Base-by-base conservation (phyloP, 2,888 invertebrate species). In the Orthosia gothica region DNA sequence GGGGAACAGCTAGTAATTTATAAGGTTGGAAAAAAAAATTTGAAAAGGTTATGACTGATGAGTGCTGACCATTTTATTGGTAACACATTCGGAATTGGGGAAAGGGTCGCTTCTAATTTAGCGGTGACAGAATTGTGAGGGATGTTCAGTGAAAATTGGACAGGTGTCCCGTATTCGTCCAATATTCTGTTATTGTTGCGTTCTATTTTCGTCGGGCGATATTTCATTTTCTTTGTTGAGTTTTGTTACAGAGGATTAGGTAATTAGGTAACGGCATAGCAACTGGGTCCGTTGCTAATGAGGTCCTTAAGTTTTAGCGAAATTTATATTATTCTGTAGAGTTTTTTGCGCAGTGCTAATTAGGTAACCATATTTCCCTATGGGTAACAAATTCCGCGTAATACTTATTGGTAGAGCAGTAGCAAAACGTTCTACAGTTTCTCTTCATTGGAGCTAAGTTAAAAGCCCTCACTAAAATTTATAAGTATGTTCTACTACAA, bases 101-200 rank as follows among this genome's bases (percentile, higher is more conserved):
- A 57, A 70, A 73, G 23, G 64, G 45, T 74, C 54, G 49, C 26
- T 26, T 15, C 74, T 54, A 70, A 67, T 61, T 79, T 79, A 59
- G 4, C 15, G 63, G 40, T 57, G 61, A 68, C 70, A 79, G 20
- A 64, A 70, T 70, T 61, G 64, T 64, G 59, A 70, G 23, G 55
- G 49, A 61, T 57, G 70, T 58, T 55, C 18, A 26, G 62, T 70
- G 52, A 54, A 74, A 82, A 73, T 74, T 74, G 57, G 74, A 70
- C 67, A 74, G 59, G 59, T 77, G 58, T 57, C 54, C 73, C 26
- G 57, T 50, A 62, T 77, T 67, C 23, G 15, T 50, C 32, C 59
- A 58, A 67, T 68, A 64, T 65, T 69, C 23, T 67, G 70, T 62
- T 79, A 67, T 70, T 68, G 40, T 62, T 49, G 23, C 20, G 54